These are phyloP conservation scores for Asteroscopus sphinx DNA, from an alignment of 2,888 invertebrate genomes.

Conservation along the genomic window DNA sequence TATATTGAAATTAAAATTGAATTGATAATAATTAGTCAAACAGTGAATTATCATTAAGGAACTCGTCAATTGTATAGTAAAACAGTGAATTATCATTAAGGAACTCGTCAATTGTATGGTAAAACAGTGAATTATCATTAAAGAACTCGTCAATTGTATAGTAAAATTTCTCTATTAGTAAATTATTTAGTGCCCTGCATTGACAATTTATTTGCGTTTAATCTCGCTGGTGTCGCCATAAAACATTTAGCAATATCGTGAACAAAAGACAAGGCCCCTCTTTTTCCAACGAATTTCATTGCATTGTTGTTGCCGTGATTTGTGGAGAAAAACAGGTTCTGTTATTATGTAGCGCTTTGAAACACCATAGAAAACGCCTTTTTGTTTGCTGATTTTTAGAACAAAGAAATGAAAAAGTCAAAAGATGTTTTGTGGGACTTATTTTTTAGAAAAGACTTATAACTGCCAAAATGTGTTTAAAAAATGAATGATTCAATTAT, in stretches of 20 bases:
- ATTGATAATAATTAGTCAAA: too few relatives aligned
- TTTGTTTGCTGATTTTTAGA: constrained; percentile 28
- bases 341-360: constrained; percentile 20
- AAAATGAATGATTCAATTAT: too few relatives aligned
- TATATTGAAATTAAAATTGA: too few relatives aligned
- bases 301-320: constrained; percentile 46
- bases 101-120: too few relatives aligned
- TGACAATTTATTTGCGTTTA: too few relatives aligned
- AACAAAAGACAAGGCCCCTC: constrained; percentile 40
- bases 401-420: constrained; percentile 19
- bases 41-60: too few relatives aligned
- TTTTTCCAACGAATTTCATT: constrained; percentile 30
- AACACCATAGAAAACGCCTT: constrained; percentile 9
- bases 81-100: too few relatives aligned
- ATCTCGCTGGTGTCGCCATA: not conserved
- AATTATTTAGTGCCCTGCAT: too few relatives aligned
- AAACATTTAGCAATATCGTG: constrained; percentile 33
- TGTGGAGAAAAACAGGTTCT: constrained; percentile 39
- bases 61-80: too few relatives aligned
- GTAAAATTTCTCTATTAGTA: too few relatives aligned
- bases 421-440: constrained; percentile 7
- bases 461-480: not conserved
- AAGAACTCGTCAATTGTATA: too few relatives aligned
- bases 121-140: too few relatives aligned
- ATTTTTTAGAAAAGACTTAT: not conserved